These are phyloP conservation scores for Pseudoatta argentina DNA, from an alignment of 1,140 invertebrate genomes.

Conservation along the genomic window DNA sequence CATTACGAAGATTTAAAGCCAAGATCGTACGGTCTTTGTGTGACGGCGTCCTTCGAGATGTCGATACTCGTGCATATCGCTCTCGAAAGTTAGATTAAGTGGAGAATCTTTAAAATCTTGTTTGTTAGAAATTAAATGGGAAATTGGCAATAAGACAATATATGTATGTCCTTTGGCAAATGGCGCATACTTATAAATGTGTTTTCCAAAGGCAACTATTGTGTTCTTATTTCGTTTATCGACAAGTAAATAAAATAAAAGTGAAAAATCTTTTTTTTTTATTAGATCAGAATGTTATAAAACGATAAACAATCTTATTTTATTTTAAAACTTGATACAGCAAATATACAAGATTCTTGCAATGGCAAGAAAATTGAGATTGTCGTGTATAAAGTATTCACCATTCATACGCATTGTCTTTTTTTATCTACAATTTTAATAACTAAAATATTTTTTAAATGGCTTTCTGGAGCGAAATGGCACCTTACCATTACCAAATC, in stretches of 20 bases:
- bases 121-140: constrained; percentile 59
- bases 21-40: constrained; percentile 59
- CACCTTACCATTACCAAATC: constrained; percentile 82
- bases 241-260: not conserved
- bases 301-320: not conserved
- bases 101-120: constrained; percentile 16
- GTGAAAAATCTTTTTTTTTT: constrained; percentile 21
- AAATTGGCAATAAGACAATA: constrained; percentile 71
- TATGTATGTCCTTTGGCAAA: constrained; percentile 24
- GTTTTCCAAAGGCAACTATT: constrained; percentile 39
- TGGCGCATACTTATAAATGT: constrained; percentile 1
- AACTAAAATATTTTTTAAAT: constrained; percentile 34
- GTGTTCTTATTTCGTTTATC: not conserved
- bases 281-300: not conserved
- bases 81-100: constrained; percentile 62
- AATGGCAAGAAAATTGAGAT: not conserved
- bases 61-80: constrained; percentile 66
- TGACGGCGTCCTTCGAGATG: constrained; percentile 62
- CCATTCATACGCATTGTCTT: not conserved
- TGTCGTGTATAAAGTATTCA: constrained; percentile 8
- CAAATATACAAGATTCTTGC: not conserved
- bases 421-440: not conserved
- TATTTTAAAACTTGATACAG: not conserved
- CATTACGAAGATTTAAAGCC: constrained; percentile 61
- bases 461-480: constrained; percentile 69